Evolutionary conservation across 1,140 invertebrate genomes (phyloP).

Genomic region (Andrena cerasifolii): DNA sequence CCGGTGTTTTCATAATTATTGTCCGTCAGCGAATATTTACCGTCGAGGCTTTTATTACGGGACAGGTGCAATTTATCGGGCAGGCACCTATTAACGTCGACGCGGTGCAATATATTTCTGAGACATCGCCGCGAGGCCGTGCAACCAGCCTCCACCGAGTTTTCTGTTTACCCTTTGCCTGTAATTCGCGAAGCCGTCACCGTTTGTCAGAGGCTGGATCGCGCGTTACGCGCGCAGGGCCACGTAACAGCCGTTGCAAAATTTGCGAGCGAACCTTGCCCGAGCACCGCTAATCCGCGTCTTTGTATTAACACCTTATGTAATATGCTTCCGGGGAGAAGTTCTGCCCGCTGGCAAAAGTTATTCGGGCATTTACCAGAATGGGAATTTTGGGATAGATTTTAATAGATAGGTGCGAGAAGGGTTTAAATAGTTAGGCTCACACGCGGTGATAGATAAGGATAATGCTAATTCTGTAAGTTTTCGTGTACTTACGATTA

Average conservation of each 20-base stretch:
- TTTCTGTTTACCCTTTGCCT: constrained; percentile 51
- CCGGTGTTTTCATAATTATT: not conserved
- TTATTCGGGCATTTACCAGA: too few species aligned
- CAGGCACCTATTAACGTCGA: constrained; percentile 14
- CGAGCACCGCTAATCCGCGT: not conserved
- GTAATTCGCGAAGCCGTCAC: constrained; percentile 37
- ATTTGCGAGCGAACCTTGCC: constrained; percentile 25
- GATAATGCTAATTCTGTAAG: too few species aligned
- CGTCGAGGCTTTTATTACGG: not conserved
- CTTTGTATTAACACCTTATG: constrained; percentile 3
- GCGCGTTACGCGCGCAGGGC: not conserved
- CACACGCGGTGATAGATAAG: too few species aligned
- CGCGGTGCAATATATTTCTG: constrained; percentile 27
- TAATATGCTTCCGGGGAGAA: too few species aligned
- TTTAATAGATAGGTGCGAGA: too few species aligned
- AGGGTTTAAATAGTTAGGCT: too few species aligned
- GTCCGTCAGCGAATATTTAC: not conserved
- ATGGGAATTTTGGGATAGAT: too few species aligned
- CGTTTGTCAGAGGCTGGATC: constrained; percentile 39
- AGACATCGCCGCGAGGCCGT: not conserved
- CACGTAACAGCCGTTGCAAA: constrained; percentile 17
- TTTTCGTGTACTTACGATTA: too few species aligned
- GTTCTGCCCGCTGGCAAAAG: too few species aligned
- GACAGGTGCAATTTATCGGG: constrained; percentile 32
- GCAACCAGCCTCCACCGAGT: not conserved